Evolutionary conservation across 92 coral and sea anemone genomes (phyloP).

Genomic region (Porites divaricata): DNA sequence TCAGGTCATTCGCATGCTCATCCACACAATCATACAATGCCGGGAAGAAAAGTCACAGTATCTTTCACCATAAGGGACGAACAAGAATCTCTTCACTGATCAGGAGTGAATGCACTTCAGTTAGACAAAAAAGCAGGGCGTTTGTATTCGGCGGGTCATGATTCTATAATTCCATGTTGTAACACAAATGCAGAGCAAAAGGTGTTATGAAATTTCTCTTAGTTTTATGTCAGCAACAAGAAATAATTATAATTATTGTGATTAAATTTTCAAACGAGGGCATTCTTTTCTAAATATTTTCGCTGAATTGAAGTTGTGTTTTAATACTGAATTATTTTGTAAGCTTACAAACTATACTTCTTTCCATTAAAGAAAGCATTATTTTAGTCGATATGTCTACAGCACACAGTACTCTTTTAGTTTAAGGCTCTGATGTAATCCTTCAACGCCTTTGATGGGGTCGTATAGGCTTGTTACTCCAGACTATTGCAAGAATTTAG

Average conservation of each 20-base stretch:
- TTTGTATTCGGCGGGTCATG: constrained; percentile 93
- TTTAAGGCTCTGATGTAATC: too few relatives aligned
- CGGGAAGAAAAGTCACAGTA: constrained; percentile 88
- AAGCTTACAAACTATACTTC: too few relatives aligned
- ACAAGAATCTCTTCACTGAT: constrained; percentile 85
- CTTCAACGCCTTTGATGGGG: too few relatives aligned
- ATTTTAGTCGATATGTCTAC: too few relatives aligned
- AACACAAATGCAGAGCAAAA: constrained; percentile 46
- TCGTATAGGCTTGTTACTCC: too few relatives aligned
- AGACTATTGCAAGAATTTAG: too few relatives aligned
- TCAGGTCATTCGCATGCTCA: constrained; percentile 69
- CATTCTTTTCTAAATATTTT: not conserved
- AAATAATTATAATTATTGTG: too few relatives aligned
- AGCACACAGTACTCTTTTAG: too few relatives aligned
- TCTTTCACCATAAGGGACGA: constrained; percentile 95
- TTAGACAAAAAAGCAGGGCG: constrained; percentile 69
- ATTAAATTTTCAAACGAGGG: not conserved
- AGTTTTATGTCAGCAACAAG: too few relatives aligned
- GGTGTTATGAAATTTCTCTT: constrained; percentile 15
- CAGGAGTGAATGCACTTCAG: constrained; percentile 93
- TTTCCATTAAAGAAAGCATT: too few relatives aligned
- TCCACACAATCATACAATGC: constrained; percentile 60
- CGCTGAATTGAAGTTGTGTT: not conserved
- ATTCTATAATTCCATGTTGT: constrained; percentile 95
- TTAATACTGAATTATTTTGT: not conserved